phyloP scores from a whole-genome alignment of 2,113 vertebrate genomes.

The Lagopus muta region DNA sequence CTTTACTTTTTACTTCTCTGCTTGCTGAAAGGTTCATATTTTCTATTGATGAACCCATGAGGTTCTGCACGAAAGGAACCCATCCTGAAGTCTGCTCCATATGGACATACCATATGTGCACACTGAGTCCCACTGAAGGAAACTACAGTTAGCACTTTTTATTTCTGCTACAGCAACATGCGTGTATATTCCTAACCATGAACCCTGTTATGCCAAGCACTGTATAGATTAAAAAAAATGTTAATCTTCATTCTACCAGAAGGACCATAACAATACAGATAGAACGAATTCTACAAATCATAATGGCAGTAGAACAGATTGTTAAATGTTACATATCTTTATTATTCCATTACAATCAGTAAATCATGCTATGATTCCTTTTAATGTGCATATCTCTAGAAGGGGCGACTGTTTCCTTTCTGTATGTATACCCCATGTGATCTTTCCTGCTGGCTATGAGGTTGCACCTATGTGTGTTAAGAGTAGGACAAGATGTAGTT shows the following conservation, averaged over 20 bases:
- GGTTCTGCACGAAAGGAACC: neutral
- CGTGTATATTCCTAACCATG: neutral
- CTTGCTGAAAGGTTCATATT: neutral
- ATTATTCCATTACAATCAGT: neutral
- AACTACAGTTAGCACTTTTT: constrained; percentile 10
- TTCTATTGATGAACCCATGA: neutral
- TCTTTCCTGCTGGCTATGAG: neutral
- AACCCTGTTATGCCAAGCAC: neutral
- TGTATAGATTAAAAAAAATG: neutral
- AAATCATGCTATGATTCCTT: neutral
- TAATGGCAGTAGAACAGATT: neutral
- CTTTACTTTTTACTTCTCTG: neutral
- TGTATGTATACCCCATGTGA: neutral
- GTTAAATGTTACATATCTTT: neutral
- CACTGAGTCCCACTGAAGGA: constrained; percentile 6
- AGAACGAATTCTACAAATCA: neutral
- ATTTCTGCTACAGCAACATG: neutral
- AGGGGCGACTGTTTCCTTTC: constrained; percentile 22
- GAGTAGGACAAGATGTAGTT: neutral
- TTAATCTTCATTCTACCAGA: neutral
- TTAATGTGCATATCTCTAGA: neutral
- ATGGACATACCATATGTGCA: constrained; percentile 38
- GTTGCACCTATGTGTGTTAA: neutral
- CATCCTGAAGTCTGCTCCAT: constrained; percentile 11
- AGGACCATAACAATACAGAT: neutral